phyloP scores from a whole-genome alignment of 2,797 vertebrate genomes.

The Paramormyrops hopkinsi region DNA sequence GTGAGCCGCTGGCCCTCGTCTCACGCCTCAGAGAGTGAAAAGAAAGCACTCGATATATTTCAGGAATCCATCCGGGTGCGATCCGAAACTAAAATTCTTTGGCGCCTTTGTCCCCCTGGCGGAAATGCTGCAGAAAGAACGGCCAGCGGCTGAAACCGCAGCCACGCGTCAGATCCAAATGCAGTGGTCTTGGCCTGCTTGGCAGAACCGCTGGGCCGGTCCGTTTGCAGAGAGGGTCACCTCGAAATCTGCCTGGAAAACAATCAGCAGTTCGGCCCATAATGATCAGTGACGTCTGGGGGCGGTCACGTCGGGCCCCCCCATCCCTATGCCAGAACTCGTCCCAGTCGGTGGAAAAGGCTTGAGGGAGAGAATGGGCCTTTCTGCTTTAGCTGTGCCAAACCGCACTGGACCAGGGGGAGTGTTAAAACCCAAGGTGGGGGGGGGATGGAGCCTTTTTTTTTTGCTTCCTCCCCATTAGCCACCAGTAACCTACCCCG shows the following conservation, averaged over 20 bases:
- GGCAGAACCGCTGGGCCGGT: background rate
- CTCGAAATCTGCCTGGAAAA: slow-evolving; percentile 7
- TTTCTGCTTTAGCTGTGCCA: background rate
- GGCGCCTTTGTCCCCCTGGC: background rate
- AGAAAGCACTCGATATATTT: background rate
- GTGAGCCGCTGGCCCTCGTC: slow-evolving; percentile 37
- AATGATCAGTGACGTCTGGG: background rate
- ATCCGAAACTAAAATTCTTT: no score
- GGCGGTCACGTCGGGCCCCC: background rate
- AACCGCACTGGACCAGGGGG: background rate
- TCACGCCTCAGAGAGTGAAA: slow-evolving; percentile 52
- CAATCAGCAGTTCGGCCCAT: background rate
- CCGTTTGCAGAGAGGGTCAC: background rate
- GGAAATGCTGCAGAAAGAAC: background rate
- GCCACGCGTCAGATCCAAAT: background rate
- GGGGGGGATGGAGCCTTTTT: background rate
- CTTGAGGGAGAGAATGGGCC: background rate
- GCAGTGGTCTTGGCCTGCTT: background rate
- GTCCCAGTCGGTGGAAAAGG: background rate
- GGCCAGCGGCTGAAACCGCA: background rate
- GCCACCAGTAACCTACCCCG: slow-evolving; percentile 21
- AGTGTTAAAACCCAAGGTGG: background rate
- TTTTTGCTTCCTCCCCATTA: slow-evolving; percentile 42
- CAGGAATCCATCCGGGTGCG: background rate
- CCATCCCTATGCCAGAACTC: background rate